Evolutionary conservation across 1,140 invertebrate genomes (phyloP).

Genomic region (Luehdorfia chinensis): DNA sequence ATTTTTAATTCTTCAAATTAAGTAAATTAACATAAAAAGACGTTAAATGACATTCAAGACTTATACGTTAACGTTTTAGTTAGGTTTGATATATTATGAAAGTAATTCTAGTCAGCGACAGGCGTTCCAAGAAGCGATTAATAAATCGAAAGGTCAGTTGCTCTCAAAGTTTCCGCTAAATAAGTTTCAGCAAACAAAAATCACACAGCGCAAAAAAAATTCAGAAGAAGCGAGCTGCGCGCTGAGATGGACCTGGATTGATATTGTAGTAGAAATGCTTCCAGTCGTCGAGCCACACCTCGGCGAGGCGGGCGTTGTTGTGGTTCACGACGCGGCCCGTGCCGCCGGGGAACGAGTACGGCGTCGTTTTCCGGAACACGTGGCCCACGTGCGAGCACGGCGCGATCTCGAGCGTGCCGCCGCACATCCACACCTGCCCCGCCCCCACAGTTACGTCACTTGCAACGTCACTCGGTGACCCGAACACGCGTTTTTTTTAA

Average conservation of each 20-base stretch:
- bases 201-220: too few relatives aligned
- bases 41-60: too few relatives aligned
- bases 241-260: slow-evolving; percentile 89
- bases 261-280: slow-evolving; percentile 99
- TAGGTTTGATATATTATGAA: too few relatives aligned
- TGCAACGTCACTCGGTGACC: slow-evolving; percentile 9
- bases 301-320: slow-evolving; percentile 97
- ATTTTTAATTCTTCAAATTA: too few relatives aligned
- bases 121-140: too few relatives aligned
- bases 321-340: slow-evolving; percentile 98
- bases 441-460: slow-evolving; percentile 13
- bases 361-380: slow-evolving; percentile 99
- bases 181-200: too few relatives aligned
- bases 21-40: too few relatives aligned
- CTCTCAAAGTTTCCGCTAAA: too few relatives aligned
- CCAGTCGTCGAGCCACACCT: slow-evolving; percentile 99
- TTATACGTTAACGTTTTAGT: too few relatives aligned
- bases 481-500: too few relatives aligned
- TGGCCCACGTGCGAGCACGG: slow-evolving; percentile 96
- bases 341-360: slow-evolving; percentile 99
- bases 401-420: slow-evolving; percentile 92
- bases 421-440: slow-evolving; percentile 97
- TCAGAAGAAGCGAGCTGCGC: neutral
- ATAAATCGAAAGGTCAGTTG: too few relatives aligned
- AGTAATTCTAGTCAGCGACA: too few relatives aligned